These are phyloP conservation scores for Brachynemurus nebulosus DNA, from an alignment of 2,888 invertebrate genomes.

Conservation along the genomic window DNA sequence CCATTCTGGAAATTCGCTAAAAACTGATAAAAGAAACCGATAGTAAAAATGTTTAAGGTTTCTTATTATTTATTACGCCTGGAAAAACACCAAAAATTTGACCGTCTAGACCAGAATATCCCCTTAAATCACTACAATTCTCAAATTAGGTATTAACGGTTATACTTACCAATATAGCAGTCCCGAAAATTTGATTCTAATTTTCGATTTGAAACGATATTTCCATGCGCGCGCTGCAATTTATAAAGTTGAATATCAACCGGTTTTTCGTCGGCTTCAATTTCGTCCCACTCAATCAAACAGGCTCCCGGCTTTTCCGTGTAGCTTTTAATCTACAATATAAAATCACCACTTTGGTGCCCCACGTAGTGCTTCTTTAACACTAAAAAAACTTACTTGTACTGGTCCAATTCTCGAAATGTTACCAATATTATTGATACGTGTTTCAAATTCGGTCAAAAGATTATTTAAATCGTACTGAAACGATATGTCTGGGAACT, in stretches of 20 bases:
- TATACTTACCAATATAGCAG: conserved; percentile 30
- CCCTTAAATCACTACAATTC: too few species aligned
- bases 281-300: conserved; percentile 37
- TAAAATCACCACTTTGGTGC: too few species aligned
- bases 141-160: too few species aligned
- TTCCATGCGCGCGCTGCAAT: conserved; percentile 32
- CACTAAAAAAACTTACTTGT: conserved; percentile 1
- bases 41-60: too few species aligned
- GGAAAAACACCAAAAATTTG: too few species aligned
- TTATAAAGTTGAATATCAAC: conserved; percentile 33
- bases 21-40: too few species aligned
- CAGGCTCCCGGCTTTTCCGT: conserved; percentile 39
- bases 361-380: neutral
- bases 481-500: conserved; percentile 39
- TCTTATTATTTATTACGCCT: too few species aligned
- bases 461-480: conserved; percentile 27
- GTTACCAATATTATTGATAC: neutral
- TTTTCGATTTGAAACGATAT: conserved; percentile 25
- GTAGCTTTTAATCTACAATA: too few species aligned
- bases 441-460: neutral
- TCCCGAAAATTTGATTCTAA: conserved; percentile 27
- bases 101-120: too few species aligned
- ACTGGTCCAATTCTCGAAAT: conserved; percentile 5
- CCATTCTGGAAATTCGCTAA: too few species aligned
- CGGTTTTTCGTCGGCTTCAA: conserved; percentile 29